Evolutionary conservation across 2,113 vertebrate species (phyloP), one percentile per base, ranked within the genome.

Genomic region (Ctenomys sociabilis): DNA sequence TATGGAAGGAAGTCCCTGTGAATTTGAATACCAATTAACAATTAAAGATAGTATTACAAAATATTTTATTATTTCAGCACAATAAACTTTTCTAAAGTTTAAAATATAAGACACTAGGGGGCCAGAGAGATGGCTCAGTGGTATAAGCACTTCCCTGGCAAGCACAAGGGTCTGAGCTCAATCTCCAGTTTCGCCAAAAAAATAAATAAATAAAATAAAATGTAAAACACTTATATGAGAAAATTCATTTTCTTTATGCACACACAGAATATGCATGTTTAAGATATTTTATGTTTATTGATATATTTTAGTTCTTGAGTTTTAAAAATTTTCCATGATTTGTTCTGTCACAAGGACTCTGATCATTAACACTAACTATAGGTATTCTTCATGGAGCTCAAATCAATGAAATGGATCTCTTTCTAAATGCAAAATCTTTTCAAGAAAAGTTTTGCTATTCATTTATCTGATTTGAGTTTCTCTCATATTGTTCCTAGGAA

Each of bases 331-430:
- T 77, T 13, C 24, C 66, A 83, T 85, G 22, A 82, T 73, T 88
- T 52, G 90, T 88, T 70, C 35, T 8, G 2, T 95, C 75, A 68
- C 28, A 95, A 95, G 21, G 45, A 91, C 7, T 96, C 52, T 95
- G 30, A 93, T 52, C 26, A 91, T 92, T 97, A 93, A 93, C 87
- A 92, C 91, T 96, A 96, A 80, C 68, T 90, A 87, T 26, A 89
- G 73, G 61, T 73, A 93, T 96, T 95, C 70, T 49, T 72, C 82
- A 92, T 14, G 22, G 26, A 91, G 10, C 24, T 75, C 75, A 72
- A 66, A 40, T 78, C 45, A 89, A 72, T 22, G 95, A 64, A 93
- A 84, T 57, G 13, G 8, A 80, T 94, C 30, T 43, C 95, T 93
- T 94, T 93, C 30, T 89, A 97, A 66, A 90, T 82, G 77, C 0